These are phyloP conservation scores for Yponomeuta malinellus DNA, from an alignment of 2,888 invertebrate genomes.

Conservation along the genomic window DNA sequence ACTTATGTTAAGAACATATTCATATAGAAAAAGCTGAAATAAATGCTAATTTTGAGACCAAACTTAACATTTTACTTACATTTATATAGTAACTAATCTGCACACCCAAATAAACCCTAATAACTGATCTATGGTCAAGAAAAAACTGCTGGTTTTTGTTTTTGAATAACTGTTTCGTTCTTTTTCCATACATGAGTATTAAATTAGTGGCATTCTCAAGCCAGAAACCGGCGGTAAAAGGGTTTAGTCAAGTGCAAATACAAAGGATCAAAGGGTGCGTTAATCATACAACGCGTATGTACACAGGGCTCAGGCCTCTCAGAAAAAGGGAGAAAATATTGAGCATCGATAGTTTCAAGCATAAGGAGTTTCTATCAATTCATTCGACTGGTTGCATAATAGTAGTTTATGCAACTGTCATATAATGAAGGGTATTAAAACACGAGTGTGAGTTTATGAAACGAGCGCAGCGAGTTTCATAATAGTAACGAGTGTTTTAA, in stretches of 20 bases:
- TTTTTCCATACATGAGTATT: background rate
- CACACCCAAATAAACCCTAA: background rate
- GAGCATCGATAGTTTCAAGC: too few relatives aligned
- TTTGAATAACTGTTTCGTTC: background rate
- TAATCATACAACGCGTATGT: too few relatives aligned
- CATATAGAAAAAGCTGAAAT: background rate
- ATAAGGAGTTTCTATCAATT: too few relatives aligned
- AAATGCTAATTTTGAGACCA: conserved; percentile 14
- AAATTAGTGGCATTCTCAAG: background rate
- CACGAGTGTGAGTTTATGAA: too few relatives aligned
- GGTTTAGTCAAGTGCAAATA: background rate
- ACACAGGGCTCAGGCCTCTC: too few relatives aligned
- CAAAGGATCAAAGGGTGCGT: too few relatives aligned
- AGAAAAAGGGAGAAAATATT: too few relatives aligned
- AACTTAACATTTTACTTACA: background rate
- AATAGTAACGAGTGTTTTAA: too few relatives aligned
- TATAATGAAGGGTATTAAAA: too few relatives aligned
- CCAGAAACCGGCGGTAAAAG: background rate
- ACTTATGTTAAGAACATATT: background rate
- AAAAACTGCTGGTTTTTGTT: background rate
- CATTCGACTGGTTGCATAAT: too few relatives aligned
- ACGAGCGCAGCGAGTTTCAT: too few relatives aligned
- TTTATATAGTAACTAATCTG: background rate
- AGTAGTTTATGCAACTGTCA: too few relatives aligned
- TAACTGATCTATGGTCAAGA: background rate